Evolutionary conservation across 2,797 vertebrate genomes (phyloP), one percentile per base, ranked within the genome.

Genomic region (Tokudaia muenninki): DNA sequence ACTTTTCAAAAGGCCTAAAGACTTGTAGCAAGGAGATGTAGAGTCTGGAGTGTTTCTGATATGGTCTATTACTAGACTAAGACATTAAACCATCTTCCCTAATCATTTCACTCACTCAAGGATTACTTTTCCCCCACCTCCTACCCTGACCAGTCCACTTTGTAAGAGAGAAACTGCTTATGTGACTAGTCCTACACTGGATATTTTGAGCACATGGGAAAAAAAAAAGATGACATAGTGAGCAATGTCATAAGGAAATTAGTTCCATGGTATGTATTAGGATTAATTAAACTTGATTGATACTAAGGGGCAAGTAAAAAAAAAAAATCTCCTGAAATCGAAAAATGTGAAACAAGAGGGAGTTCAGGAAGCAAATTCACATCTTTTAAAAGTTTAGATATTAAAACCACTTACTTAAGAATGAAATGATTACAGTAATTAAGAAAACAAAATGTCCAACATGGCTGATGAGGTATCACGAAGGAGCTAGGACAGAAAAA

Each of bases 1-100:
- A 4, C 7, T 67, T 1, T 6, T 72, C 8, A 47, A 52, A 55
- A 1, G 37, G 1, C 22, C 1, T 78, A 3, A 14, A 14, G n/a
- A 10, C 14, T 3, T 80, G 3, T 2, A 63, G 1, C 87, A 41
- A 91, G 11, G 3, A 67, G 2, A 84, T 34, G 1, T 22, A 5
- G 3, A 21, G 2, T 24, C 6, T 0, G 3, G 24, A 29, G 2
- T 93, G 72, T 80, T 0, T 87, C 3, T 90, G 61, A 91, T 91
- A 75, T 82, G 22, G 2, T 29, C 19, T 31, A 16, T 9, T 86
- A 77, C 2, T n/a, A 90, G 34, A 87, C 0, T 47, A 9, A 65
- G 3, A 88, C 26, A 86, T 44, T 52, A 67, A 14, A 17, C 8
- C 16, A 83, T 41, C 1, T 41, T 44, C 2, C 61, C 50, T 80